These are phyloP conservation scores for Samia ricini DNA, from an alignment of 1,140 invertebrate genomes.

Conservation along the genomic window DNA sequence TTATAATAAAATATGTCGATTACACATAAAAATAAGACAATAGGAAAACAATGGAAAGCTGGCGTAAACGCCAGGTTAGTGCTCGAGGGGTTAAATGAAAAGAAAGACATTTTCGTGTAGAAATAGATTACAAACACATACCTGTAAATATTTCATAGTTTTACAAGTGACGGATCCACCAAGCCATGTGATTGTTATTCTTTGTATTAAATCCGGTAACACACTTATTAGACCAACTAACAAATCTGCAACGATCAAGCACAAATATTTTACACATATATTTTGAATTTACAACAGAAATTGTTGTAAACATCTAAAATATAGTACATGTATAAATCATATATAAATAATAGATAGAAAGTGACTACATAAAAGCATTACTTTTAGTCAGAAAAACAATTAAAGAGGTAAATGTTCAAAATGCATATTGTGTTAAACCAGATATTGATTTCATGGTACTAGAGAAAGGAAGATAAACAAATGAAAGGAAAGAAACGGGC, in stretches of 20 bases:
- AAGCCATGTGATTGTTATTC: conserved; percentile 90
- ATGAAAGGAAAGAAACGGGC: background rate
- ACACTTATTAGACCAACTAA: conserved; percentile 92
- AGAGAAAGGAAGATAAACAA: background rate
- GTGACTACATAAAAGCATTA: no score
- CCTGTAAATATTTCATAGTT: conserved; percentile 90
- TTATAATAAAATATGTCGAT: no score
- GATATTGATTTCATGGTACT: no score
- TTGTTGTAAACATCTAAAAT: no score
- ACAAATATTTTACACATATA: background rate
- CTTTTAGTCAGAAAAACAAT: no score
- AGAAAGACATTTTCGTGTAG: background rate
- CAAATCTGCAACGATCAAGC: conserved; percentile 83
- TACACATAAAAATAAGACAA: no score
- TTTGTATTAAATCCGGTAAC: conserved; percentile 92
- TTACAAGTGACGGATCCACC: conserved; percentile 93
- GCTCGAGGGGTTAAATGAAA: background rate
- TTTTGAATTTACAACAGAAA: background rate
- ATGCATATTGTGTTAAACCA: no score
- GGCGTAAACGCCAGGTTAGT: no score
- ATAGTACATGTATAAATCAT: no score
- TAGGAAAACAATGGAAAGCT: no score
- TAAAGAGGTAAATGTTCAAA: no score
- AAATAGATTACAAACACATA: conserved; percentile 39
- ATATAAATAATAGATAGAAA: no score